These are phyloP conservation scores for Pasiphila rectangulata DNA, from an alignment of 2,888 invertebrate genomes.

Conservation along the genomic window DNA sequence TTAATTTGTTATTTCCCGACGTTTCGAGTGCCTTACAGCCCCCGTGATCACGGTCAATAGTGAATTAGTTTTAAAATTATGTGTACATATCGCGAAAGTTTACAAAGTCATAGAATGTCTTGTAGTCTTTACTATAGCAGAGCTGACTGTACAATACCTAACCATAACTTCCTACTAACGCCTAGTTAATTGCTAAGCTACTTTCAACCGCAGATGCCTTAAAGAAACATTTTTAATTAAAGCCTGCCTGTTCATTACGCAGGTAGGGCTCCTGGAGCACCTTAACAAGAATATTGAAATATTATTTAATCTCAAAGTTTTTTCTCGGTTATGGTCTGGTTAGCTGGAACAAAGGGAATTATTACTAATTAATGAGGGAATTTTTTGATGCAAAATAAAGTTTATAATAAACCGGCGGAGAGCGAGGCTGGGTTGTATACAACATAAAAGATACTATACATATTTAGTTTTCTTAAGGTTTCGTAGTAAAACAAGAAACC, in stretches of 20 bases:
- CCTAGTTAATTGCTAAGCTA: conserved; percentile 1
- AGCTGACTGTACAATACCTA: background rate
- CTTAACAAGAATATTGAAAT: too few relatives aligned
- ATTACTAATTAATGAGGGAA: conserved; percentile 7
- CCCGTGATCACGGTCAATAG: too few relatives aligned
- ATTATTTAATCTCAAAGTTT: too few relatives aligned
- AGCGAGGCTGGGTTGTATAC: background rate
- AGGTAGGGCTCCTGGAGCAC: conserved; percentile 11
- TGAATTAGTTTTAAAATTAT: too few relatives aligned
- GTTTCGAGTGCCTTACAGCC: too few relatives aligned
- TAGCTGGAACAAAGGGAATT: conserved; percentile 12
- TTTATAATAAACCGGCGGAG: background rate
- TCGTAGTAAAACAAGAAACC: too few relatives aligned
- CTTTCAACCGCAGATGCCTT: conserved; percentile 19
- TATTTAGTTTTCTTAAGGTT: too few relatives aligned
- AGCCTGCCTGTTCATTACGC: conserved; percentile 31
- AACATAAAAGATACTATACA: too few relatives aligned
- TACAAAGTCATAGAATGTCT: too few relatives aligned
- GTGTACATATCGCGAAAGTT: too few relatives aligned
- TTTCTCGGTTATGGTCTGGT: background rate
- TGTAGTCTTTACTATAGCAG: background rate
- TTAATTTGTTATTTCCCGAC: too few relatives aligned
- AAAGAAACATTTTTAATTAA: conserved; percentile 47
- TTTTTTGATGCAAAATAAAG: conserved; percentile 28
- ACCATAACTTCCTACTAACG: background rate